phyloP scores from a whole-genome alignment of 2,797 vertebrate genomes.

The Gymnothorax javanicus region DNA sequence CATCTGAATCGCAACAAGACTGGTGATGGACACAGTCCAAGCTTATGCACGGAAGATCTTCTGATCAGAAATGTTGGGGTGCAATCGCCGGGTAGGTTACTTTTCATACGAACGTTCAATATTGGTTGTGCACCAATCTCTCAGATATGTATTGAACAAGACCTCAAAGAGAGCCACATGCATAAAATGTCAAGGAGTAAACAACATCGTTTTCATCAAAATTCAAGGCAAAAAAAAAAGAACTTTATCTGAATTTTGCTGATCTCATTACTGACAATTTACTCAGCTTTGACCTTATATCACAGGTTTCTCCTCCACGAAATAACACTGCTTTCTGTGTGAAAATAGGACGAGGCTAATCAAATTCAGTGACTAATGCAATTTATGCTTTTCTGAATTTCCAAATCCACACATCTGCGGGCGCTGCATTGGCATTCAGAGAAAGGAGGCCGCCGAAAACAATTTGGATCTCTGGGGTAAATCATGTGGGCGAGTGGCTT shows the following conservation, averaged over 20 bases:
- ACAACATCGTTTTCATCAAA: neutral
- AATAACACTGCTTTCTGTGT: neutral
- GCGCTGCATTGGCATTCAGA: neutral
- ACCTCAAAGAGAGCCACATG: neutral
- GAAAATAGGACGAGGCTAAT: neutral
- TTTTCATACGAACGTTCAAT: neutral
- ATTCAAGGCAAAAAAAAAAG: too few relatives aligned
- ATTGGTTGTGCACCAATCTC: neutral
- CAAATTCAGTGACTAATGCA: neutral
- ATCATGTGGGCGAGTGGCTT: neutral
- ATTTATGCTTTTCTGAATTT: neutral
- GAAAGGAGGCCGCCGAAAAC: slow-evolving; percentile 9
- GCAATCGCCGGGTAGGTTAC: neutral
- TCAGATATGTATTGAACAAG: neutral
- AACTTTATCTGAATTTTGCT: slow-evolving; percentile 11
- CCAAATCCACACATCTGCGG: neutral
- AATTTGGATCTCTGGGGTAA: slow-evolving; percentile 18
- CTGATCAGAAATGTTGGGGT: neutral
- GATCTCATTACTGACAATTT: slow-evolving; percentile 4
- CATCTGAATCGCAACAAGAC: neutral
- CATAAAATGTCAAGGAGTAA: neutral
- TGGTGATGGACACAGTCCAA: neutral
- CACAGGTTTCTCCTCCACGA: neutral
- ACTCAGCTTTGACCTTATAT: slow-evolving; percentile 13
- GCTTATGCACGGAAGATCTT: neutral